Percentiles rank a stretch among this genome's conserved stretches.
Evolutionary conservation across 1,140 invertebrate species (phyloP).

Genomic region (Cotesia vestalis): DNA sequence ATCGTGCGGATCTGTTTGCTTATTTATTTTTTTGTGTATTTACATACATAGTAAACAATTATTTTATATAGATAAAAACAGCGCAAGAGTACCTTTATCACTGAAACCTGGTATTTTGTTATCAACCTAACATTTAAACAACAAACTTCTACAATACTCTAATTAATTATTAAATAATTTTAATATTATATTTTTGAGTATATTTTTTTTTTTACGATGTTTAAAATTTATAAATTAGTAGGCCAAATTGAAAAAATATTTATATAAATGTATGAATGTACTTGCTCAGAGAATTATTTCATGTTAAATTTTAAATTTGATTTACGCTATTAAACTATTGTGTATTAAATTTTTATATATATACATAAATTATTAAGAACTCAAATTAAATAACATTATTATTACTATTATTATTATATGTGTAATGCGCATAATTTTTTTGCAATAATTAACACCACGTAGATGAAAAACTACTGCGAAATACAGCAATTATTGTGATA

Average conservation of each 20-base stretch:
- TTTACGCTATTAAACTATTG: not conserved
- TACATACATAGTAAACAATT: constrained; percentile 19
- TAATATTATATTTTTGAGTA: constrained; percentile 23
- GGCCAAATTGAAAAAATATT: constrained; percentile 8
- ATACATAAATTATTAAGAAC: too few species aligned
- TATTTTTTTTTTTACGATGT: constrained; percentile 26
- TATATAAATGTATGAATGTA: constrained; percentile 11
- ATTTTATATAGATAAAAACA: constrained; percentile 8
- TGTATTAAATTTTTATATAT: constrained; percentile 2
- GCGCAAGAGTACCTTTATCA: constrained; percentile 22
- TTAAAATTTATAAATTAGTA: constrained; percentile 23
- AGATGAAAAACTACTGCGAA: constrained; percentile 3
- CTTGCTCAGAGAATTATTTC: too few species aligned
- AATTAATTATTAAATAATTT: constrained; percentile 8
- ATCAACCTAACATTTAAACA: not conserved
- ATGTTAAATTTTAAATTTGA: constrained; percentile 7
- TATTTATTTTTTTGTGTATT: constrained; percentile 7
- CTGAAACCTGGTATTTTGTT: not conserved
- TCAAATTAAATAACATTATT: too few species aligned
- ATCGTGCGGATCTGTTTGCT: constrained; percentile 28
- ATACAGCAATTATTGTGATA: constrained; percentile 28
- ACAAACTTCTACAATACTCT: constrained; percentile 1
- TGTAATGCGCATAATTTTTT: not conserved
- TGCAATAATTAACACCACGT: not conserved
- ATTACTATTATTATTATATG: too few species aligned